Percentiles rank a stretch among this genome's conserved stretches.
phyloP scores from a whole-genome alignment of 2,797 vertebrate species.

The Smutsia temminckii region DNA sequence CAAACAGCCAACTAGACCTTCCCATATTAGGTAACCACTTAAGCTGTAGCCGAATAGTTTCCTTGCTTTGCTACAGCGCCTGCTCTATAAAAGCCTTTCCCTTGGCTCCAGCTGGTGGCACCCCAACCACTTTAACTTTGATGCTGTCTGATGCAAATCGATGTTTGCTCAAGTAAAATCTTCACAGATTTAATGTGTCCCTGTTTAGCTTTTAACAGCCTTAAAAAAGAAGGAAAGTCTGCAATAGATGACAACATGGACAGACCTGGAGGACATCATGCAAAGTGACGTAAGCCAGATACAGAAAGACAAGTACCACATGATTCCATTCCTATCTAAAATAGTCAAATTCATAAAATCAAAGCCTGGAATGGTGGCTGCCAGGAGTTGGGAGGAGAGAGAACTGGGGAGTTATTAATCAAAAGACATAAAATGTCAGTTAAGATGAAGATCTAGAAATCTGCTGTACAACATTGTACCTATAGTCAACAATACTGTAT shows the following conservation, averaged over 20 bases:
- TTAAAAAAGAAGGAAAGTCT: background rate
- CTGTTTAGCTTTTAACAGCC: background rate
- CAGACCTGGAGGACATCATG: background rate
- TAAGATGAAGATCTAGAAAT: background rate
- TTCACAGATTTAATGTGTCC: background rate
- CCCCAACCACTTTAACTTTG: background rate
- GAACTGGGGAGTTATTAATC: background rate
- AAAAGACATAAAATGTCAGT: background rate
- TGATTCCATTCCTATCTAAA: background rate
- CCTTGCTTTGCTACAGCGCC: background rate
- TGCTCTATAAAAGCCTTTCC: background rate
- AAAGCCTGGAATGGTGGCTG: background rate
- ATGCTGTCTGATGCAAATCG: background rate
- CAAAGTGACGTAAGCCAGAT: background rate
- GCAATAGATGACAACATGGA: background rate
- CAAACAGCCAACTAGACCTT: background rate
- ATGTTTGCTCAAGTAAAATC: background rate
- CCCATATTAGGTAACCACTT: background rate
- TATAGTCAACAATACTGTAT: background rate
- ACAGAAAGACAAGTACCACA: background rate
- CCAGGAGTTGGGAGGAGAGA: background rate
- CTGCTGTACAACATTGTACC: background rate
- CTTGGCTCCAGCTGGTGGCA: background rate
- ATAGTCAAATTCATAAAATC: background rate
- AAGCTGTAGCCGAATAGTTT: background rate